These are phyloP conservation scores for Camponotus floridanus DNA, from an alignment of 1,140 invertebrate species.

Conservation along the genomic window DNA sequence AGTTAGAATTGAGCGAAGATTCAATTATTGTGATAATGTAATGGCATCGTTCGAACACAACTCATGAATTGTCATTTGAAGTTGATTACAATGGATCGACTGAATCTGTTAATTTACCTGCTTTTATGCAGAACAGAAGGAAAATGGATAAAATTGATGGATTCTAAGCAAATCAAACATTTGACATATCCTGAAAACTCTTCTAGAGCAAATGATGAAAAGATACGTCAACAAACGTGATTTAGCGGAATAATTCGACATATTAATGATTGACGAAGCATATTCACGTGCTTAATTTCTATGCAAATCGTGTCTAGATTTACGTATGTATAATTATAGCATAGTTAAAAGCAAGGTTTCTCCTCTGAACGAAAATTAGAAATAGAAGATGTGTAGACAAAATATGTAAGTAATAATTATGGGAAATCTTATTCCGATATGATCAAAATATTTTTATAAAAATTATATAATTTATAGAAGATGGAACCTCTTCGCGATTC, in stretches of 20 bases:
- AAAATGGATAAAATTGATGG: neutral
- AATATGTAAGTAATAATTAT: neutral
- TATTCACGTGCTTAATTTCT: conserved; percentile 2
- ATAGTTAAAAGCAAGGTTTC: neutral
- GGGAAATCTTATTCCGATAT: neutral
- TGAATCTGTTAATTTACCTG: neutral
- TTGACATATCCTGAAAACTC: neutral
- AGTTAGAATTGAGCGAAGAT: conserved; percentile 30
- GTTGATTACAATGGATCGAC: conserved; percentile 21
- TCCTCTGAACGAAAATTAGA: neutral
- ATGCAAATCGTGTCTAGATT: neutral
- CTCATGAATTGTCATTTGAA: conserved; percentile 3
- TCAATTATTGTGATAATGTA: conserved; percentile 46
- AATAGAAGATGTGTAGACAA: neutral
- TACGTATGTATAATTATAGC: neutral
- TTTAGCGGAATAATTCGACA: neutral
- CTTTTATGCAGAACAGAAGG: neutral
- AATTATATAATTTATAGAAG: neutral
- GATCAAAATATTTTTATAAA: neutral
- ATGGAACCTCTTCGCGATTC: neutral
- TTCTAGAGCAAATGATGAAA: neutral
- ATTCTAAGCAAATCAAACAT: neutral
- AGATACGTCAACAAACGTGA: neutral
- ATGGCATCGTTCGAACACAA: neutral
- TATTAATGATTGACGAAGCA: neutral